Conservation (phyloP, 2,113 vertebrate species). For the Cavia aperea region DNA sequence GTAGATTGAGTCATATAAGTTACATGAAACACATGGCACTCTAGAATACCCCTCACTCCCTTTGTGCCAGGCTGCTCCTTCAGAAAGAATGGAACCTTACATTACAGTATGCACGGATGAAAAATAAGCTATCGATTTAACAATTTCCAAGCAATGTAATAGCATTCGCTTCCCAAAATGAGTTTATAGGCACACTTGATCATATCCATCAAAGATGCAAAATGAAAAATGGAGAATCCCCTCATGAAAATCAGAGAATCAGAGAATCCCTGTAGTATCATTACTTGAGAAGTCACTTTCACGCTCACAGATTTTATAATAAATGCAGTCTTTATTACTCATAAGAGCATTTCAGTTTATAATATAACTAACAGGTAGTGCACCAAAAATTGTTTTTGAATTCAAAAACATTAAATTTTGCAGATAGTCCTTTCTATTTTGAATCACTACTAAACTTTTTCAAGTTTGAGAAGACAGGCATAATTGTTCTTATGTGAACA, state of each 20-base stretch:
- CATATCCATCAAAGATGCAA: neutral
- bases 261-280: neutral
- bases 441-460: neutral
- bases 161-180: neutral
- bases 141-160: neutral
- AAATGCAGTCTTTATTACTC: neutral
- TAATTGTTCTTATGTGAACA: neutral
- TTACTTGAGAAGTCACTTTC: neutral
- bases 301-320: conserved; percentile 7
- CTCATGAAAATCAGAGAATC: neutral
- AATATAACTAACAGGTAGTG: neutral
- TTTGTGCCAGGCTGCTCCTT: neutral
- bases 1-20: neutral
- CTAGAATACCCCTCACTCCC: neutral
- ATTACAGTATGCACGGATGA: neutral
- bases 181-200: neutral
- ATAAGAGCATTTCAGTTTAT: neutral
- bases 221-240: neutral
- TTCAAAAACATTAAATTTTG: neutral
- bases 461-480: neutral
- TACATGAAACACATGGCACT: neutral
- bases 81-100: neutral
- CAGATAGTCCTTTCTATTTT: neutral
- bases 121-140: neutral
- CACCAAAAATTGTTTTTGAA: conserved; percentile 1